Conservation (phyloP, 2,797 vertebrate species). For the Hydrolagus colliei region DNA sequence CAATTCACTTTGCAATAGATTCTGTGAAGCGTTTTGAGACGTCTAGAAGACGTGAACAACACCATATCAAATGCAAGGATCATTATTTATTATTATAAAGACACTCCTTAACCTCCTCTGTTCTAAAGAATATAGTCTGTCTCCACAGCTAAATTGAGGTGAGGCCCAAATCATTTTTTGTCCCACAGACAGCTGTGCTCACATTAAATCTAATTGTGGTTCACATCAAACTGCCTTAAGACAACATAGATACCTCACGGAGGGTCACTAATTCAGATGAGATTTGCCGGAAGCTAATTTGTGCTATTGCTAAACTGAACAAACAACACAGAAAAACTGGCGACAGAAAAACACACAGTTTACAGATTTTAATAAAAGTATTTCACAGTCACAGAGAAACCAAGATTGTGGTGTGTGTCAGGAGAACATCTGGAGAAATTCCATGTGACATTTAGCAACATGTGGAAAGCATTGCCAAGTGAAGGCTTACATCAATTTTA, state of each 20-base stretch:
- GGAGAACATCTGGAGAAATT: slow-evolving; percentile 41
- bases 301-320: not conserved
- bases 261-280: no score
- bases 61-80: no score
- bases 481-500: slow-evolving; percentile 25
- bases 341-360: not conserved
- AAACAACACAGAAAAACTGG: not conserved
- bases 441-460: slow-evolving; percentile 31
- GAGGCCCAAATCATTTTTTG: not conserved
- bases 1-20: no score
- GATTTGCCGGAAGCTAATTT: no score
- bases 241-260: not conserved
- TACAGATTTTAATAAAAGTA: slow-evolving; percentile 39
- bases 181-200: not conserved
- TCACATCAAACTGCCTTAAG: no score
- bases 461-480: slow-evolving; percentile 19
- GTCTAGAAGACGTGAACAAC: no score
- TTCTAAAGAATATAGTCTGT: no score
- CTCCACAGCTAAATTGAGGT: not conserved
- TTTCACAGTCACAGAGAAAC: not conserved
- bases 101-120: no score
- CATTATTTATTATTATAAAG: no score
- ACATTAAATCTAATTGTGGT: not conserved
- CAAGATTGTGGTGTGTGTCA: slow-evolving; percentile 35
- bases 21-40: no score